These are phyloP conservation scores for Macroramphosus scolopax DNA, from an alignment of 2,797 vertebrate genomes.

Conservation along the genomic window DNA sequence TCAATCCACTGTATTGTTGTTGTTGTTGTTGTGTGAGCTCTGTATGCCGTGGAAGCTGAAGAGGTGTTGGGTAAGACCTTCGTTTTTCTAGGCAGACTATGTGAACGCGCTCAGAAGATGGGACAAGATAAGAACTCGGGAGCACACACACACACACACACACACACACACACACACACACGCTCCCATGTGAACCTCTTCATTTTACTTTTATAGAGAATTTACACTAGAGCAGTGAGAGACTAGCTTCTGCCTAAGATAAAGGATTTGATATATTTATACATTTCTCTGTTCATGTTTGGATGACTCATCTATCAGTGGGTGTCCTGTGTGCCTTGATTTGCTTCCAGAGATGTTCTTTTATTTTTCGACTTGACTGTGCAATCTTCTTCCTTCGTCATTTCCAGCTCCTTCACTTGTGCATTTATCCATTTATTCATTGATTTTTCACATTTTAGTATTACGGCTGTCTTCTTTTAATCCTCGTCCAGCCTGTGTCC, in stretches of 20 bases:
- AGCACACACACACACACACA: no score
- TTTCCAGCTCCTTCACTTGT: constrained; percentile 21
- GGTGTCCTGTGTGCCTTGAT: constrained; percentile 67
- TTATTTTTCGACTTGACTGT: no score
- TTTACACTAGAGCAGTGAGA: constrained; percentile 19
- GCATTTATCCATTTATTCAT: constrained; percentile 37
- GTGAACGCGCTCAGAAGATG: no score
- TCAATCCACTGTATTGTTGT: no score
- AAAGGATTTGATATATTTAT: constrained; percentile 64
- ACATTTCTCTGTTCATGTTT: constrained; percentile 56
- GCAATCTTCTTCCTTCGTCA: constrained; percentile 33
- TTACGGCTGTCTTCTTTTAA: constrained; percentile 9
- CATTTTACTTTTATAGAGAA: constrained; percentile 36
- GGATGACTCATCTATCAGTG: constrained; percentile 65
- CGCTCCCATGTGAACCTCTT: constrained; percentile 34
- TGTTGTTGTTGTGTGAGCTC: no score
- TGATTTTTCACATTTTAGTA: constrained; percentile 26
- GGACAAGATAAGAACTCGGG: no score
- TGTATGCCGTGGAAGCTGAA: no score
- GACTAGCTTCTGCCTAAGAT: constrained; percentile 39
- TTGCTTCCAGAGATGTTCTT: constrained; percentile 48
- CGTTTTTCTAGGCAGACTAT: no score
- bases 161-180: not conserved
- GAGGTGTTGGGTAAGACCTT: no score
- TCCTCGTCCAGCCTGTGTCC: constrained; percentile 1